phyloP scores from a whole-genome alignment of 2,113 vertebrate genomes.

The Ageneiosus marmoratus region DNA sequence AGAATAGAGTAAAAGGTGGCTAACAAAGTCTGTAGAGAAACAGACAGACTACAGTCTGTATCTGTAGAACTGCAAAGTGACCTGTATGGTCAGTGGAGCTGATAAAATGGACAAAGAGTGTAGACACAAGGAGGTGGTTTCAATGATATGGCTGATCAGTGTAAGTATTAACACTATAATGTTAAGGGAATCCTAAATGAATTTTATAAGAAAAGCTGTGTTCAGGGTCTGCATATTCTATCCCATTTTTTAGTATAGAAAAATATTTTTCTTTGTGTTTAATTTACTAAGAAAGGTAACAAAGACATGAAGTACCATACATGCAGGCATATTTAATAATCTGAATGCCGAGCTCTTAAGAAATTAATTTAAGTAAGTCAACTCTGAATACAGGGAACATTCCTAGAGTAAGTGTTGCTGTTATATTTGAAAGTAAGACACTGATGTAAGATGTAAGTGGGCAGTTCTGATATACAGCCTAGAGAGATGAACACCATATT shows the following conservation, averaged over 20 bases:
- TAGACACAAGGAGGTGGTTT: too few species aligned
- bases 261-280: too few species aligned
- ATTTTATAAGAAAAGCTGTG: too few species aligned
- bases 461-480: background rate
- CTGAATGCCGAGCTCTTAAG: background rate
- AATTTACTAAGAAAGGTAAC: background rate
- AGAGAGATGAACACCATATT: background rate
- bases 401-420: too few species aligned
- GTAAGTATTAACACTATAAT: background rate
- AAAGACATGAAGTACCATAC: background rate
- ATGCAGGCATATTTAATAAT: background rate
- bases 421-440: background rate
- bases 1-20: too few species aligned
- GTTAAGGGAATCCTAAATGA: background rate
- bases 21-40: too few species aligned
- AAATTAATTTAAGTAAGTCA: background rate
- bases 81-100: too few species aligned
- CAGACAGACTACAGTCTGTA: too few species aligned
- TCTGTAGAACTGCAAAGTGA: too few species aligned
- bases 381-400: background rate
- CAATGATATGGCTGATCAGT: too few species aligned
- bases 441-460: background rate
- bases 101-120: too few species aligned
- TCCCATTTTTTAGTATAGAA: too few species aligned
- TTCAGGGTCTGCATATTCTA: background rate